Percentiles rank a stretch among this genome's conserved stretches.
Evolutionary conservation across 2,888 invertebrate species (phyloP).

Genomic region (Serripes groenlandicus): DNA sequence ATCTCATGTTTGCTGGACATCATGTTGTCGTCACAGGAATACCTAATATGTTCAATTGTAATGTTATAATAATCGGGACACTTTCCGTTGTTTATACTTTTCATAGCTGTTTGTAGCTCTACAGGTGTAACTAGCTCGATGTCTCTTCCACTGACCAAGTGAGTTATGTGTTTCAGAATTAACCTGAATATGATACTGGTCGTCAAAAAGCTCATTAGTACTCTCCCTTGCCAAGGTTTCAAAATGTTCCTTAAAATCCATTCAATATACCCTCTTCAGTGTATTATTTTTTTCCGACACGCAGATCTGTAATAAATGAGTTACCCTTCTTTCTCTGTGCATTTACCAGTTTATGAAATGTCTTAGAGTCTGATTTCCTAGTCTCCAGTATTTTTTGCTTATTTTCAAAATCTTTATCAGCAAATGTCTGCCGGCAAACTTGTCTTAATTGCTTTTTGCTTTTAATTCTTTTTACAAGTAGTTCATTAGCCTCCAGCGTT

Average conservation of each 20-base stretch:
- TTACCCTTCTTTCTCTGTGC: neutral
- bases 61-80: neutral
- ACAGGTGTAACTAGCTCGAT: neutral
- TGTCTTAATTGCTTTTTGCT: neutral
- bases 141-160: neutral
- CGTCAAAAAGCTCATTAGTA: neutral
- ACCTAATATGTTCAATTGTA: neutral
- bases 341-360: neutral
- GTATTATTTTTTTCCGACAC: neutral
- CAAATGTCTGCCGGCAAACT: neutral
- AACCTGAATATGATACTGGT: neutral
- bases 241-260: neutral
- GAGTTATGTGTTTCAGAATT: neutral
- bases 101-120: neutral
- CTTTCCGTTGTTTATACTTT: neutral
- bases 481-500: neutral
- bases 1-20: neutral
- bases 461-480: neutral
- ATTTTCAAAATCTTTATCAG: neutral
- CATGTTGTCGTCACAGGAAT: neutral
- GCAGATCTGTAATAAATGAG: neutral
- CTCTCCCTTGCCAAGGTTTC: neutral
- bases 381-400: neutral
- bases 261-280: neutral
- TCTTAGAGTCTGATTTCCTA: neutral